Base-by-base conservation (phyloP, 2,113 vertebrate species). In the Heloderma charlesbogerti region DNA sequence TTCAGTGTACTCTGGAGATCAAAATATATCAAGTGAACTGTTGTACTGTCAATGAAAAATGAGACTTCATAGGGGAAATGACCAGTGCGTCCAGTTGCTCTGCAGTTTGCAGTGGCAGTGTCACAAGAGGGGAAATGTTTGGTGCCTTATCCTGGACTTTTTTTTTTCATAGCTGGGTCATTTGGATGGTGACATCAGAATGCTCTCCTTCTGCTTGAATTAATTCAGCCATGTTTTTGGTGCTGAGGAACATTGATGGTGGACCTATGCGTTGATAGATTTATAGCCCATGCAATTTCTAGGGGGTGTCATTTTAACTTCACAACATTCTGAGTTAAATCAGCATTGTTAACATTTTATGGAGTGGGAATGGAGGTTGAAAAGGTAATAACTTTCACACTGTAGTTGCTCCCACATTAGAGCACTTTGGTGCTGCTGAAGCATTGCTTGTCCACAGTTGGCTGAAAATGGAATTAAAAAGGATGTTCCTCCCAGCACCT, bases 1-100 rank as follows among this genome's bases (percentile, higher is more conserved):
- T 92, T 83, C 27, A 88, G 31, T 90, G 34, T 92, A 57, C 83
- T 92, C 69, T 89, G 91, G 88, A 94, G 78, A 89, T 91, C 37
- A 91, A 94, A 91, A 75, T 89, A 87, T 74, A 85, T 88, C 51
- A 69, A 51, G 51, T 87, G 91, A 88, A 72, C 83, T n/a, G 84
- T 37, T 85, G 37, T 45, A 45, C 25, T 43, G 40, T 60, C 2
- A 40, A 29, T 27, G 22, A 16, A 34, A 57, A 72, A 51, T 48
- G 29, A 51, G 66, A 15, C 16, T 85, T 45, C 15, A 34, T 27
- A 18, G 34, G 43, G 54, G 57, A 81, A 81, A 69, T 69, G 45
- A 6, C 3, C 18, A 74, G 5, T 29, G 2, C 29, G 20, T n/a
- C 27, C 67, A 43, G 37, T 6, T 43, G 7, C 31, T 54, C 43